These are phyloP conservation scores for Pararge aegeria DNA, from an alignment of 1,140 invertebrate species.

Conservation along the genomic window DNA sequence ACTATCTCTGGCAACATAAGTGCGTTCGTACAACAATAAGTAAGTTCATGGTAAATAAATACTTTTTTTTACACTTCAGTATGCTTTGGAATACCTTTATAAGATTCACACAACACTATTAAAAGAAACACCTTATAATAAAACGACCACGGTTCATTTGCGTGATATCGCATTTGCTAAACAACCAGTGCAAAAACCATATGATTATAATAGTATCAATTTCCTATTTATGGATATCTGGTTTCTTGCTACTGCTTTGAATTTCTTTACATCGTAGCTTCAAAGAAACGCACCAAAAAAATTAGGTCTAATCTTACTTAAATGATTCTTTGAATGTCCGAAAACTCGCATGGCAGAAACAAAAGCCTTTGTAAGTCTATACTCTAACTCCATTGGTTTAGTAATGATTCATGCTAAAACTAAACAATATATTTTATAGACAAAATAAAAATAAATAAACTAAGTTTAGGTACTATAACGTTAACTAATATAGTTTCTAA, in stretches of 20 bases:
- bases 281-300: background rate
- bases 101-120: background rate
- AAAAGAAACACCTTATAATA: background rate
- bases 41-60: no score
- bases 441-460: no score
- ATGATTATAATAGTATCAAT: constrained; percentile 18
- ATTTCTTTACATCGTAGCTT: background rate
- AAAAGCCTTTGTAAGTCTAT: background rate
- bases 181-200: background rate
- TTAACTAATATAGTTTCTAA: no score
- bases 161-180: background rate
- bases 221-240: constrained; percentile 16
- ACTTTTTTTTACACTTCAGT: background rate
- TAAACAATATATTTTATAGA: background rate
- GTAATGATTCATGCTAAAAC: no score
- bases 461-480: no score
- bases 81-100: background rate
- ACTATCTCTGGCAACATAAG: no score
- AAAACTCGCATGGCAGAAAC: no score
- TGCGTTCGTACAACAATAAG: no score
- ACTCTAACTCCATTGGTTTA: no score
- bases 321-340: background rate
- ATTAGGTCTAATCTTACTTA: no score
- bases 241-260: constrained; percentile 16
- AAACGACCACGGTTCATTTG: constrained; percentile 5